Evolutionary conservation across 2,888 invertebrate genomes (phyloP), one percentile per base, ranked within the genome.

Genomic region (Zygaena filipendulae): DNA sequence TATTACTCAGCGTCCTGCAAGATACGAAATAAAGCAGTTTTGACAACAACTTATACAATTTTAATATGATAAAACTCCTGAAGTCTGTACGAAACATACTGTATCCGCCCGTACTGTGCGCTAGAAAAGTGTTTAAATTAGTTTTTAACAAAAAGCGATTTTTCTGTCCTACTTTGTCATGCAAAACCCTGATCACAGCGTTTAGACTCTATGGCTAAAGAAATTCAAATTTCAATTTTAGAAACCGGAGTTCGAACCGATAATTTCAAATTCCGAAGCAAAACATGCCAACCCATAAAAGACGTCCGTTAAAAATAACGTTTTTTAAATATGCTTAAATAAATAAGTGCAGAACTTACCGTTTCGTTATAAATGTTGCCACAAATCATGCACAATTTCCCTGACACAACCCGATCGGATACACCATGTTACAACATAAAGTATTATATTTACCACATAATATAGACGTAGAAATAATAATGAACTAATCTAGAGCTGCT

Each of bases 311-410:
- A 39, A 26, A 36, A 27, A 21, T n/a, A n/a, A n/a, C n/a, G n/a
- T n/a, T n/a, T n/a, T n/a, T n/a, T n/a, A n/a, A n/a, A n/a, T n/a
- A n/a, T n/a, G n/a, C n/a, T n/a, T n/a, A n/a, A n/a, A n/a, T n/a
- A n/a, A n/a, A n/a, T n/a, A 35, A 52, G 51, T 59, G 53, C 53
- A 47, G 58, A 49, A 72, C 69, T 71, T 64, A 69, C 69, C 70
- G 47, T 45, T 35, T 12, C 12, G 18, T 16, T 16, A n/a, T n/a
- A 7, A 27, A 32, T 44, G 40, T 46, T 33, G 36, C 49, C 49
- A 47, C 47, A 47, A n/a, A 39, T 43, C 74, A 74, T 71, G 71
- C 74, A 52, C 47, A 64, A 64, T 71, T 74, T 71, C 77, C 77
- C 67, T 53, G 63, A 67, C 71, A 77, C 74, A 68, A 52, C 57